Percentiles rank a stretch among this genome's conserved stretches.
Evolutionary conservation across 2,113 vertebrate genomes (phyloP).

Genomic region (Clarias gariepinus): DNA sequence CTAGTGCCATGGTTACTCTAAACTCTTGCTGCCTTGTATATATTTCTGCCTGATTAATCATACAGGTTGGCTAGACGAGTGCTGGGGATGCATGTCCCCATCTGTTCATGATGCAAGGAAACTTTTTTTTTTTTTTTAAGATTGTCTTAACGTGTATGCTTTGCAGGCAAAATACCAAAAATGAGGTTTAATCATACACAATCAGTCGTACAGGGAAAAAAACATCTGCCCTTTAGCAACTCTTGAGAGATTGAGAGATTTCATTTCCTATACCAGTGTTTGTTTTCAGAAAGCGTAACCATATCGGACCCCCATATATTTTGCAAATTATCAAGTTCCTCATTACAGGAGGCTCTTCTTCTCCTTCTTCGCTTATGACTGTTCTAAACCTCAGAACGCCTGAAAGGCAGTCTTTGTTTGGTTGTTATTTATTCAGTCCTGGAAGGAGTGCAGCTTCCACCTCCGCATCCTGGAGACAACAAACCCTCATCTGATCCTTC

Average conservation of each 20-base stretch:
- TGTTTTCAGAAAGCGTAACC: background rate
- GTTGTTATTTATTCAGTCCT: constrained; percentile 44
- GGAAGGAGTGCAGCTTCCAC: constrained; percentile 47
- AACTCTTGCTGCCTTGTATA: background rate
- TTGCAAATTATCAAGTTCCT: constrained; percentile 25
- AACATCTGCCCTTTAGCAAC: background rate
- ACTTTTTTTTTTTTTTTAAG: background rate
- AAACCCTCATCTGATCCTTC: constrained; percentile 45
- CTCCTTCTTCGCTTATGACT: background rate
- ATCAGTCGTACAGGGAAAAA: background rate
- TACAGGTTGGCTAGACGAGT: constrained; percentile 17
- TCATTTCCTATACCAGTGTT: background rate
- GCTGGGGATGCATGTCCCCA: background rate
- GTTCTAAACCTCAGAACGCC: background rate
- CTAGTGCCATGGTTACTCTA: constrained; percentile 29
- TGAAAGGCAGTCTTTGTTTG: constrained; percentile 42
- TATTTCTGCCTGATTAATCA: background rate
- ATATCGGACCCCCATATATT: background rate
- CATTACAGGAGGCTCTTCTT: background rate
- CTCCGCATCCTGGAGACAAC: constrained; percentile 43
- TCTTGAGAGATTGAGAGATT: background rate
- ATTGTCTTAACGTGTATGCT: background rate
- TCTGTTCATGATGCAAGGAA: background rate
- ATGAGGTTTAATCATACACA: background rate
- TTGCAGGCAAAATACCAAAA: background rate